Percentiles rank a stretch among this genome's conserved stretches.
Conservation (phyloP, 2,113 vertebrate species). For the Upupa epops region DNA sequence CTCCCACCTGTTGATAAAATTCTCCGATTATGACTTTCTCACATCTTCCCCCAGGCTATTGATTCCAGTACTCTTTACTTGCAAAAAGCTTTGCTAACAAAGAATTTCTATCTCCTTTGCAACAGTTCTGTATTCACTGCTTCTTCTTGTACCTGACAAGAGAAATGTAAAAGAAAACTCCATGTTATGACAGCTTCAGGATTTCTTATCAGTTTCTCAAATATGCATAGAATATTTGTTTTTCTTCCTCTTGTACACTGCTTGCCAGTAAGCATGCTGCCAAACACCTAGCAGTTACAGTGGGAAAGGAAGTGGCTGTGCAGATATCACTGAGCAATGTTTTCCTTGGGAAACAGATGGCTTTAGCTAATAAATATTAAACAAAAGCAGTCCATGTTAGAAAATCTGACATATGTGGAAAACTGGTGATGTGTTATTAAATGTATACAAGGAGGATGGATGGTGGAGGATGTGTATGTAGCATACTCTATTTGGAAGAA, state of each 20-base stretch:
- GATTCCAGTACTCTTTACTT: background rate
- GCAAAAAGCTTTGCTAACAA: background rate
- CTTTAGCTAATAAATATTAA: background rate
- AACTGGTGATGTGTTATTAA: background rate
- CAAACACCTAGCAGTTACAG: background rate
- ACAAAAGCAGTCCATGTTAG: background rate
- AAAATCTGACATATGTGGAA: background rate
- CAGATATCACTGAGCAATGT: background rate
- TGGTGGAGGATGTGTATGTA: rapidly evolving
- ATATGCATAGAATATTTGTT: constrained; percentile 12
- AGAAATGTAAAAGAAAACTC: background rate
- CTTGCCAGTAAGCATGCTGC: constrained; percentile 8
- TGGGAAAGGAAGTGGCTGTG: constrained; percentile 45
- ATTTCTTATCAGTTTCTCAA: constrained; percentile 42
- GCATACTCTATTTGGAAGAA: background rate
- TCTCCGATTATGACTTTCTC: background rate
- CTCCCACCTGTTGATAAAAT: background rate
- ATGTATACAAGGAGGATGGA: background rate
- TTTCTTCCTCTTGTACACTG: background rate
- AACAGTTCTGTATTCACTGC: background rate
- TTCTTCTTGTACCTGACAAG: background rate
- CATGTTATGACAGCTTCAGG: background rate
- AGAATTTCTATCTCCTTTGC: background rate
- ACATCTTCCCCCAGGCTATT: background rate
- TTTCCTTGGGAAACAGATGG: constrained; percentile 48